Base-by-base conservation (phyloP, 2,888 invertebrate species). In the Netelia melanura region DNA sequence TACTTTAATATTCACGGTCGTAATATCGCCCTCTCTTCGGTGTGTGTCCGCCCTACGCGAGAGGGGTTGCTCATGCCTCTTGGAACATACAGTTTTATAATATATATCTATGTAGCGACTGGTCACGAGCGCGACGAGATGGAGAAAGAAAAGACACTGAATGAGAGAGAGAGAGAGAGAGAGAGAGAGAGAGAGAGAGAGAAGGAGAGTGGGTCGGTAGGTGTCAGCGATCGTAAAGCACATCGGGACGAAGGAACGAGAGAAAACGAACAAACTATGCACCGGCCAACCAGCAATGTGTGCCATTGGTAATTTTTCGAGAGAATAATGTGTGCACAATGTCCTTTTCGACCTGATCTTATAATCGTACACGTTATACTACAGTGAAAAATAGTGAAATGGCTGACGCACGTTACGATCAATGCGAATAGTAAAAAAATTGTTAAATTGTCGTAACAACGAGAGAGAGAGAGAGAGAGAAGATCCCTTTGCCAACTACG, bases 1-100 rank as follows among this genome's bases (percentile, higher is more conserved):
- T 92, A 91, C 90, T 91, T 91, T 90, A 92, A 92, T 91, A 91
- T 92, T 91, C 91, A 89, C 88, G 90, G 89, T 89, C 89, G 90
- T 90, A 91, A 90, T 90, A 89, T 90, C 88, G 85, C 17, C 87
- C 81, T 87, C 84, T 84, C 81, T 81, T 30, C 30, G 30, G 30
- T 74, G 52, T 79, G 56, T 64, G 56, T 71, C 79, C 44, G 71
- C 79, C 54, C 71, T 9, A 38, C 61, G 70, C 78, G 9, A 3
- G 58, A n/a, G 17, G 58, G 58, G 21, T 23, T 48, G 43, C 17
- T 48, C 48, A 11, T 52, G 10, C 43, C 52, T 52, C 44, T 38
- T 70, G 70, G 30, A 30, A 30, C 6, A 30, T 80, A 64, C 44
- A 43, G 25, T 70, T 23, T 62, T 30, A 64, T 71, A 48, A 48